Conservation (phyloP, 2,888 invertebrate genomes). For the Eupithecia subfuscata region DNA sequence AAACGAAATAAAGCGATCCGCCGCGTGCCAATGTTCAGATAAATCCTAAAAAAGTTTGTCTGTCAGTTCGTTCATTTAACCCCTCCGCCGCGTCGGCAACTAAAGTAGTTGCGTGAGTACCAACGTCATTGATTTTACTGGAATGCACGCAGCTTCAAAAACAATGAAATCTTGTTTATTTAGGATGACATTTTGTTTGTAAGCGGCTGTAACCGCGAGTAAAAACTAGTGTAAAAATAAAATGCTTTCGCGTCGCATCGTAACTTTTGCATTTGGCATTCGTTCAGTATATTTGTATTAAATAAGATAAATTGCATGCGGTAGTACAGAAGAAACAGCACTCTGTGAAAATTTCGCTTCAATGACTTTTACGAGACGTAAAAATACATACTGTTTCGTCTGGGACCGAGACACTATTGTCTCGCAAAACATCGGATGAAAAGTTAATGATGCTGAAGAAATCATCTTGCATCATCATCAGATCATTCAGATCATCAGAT, state of each 20-base stretch:
- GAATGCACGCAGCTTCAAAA: background rate
- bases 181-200: constrained; percentile 1
- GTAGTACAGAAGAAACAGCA: constrained; percentile 36
- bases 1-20: constrained; percentile 20
- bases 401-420: background rate
- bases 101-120: background rate
- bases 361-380: constrained; percentile 24
- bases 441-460: background rate
- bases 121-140: background rate
- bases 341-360: constrained; percentile 1
- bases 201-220: background rate
- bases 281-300: constrained; percentile 62
- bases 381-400: background rate
- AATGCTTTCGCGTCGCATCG: constrained; percentile 39
- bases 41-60: background rate
- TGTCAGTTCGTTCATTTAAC: background rate
- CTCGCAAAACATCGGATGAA: background rate
- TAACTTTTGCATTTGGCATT: constrained; percentile 63
- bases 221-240: constrained; percentile 10
- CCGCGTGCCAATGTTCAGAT: constrained; percentile 22
- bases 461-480: background rate
- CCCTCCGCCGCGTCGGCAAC: background rate
- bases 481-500: too few relatives aligned
- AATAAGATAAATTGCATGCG: constrained; percentile 58
- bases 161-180: background rate